Base-by-base conservation (phyloP, 1,140 invertebrate genomes). In the Drosophila mayri region DNA sequence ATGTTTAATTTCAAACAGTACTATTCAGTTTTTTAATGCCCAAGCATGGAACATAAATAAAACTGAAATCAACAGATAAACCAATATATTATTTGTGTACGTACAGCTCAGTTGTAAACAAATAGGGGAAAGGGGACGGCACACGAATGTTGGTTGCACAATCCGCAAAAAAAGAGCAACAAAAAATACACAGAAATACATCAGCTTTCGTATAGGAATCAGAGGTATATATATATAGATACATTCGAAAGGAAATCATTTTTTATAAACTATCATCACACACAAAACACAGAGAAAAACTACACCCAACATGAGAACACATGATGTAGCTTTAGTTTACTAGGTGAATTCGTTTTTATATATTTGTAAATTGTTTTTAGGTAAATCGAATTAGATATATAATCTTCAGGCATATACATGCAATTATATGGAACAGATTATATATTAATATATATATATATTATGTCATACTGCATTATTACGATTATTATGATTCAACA, bases 321-420 rank as follows among this genome's bases (percentile, higher is more conserved):
- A 60, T 57, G 62, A 60, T 76, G 62, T 78, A 78, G 65, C 49
- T 78, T 71, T 78, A 78, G 65, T 92, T 85, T 76, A 91, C 77
- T 87, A 92, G 86, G 90, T 79, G 72, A 92, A 92, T 90, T 90
- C 80, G 81, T 87, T 90, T 88, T 90, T 90, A 90, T 90, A 88
- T 84, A 92, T 92, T 87, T 91, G 82, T 92, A 92, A 92, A 92
- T 87, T 90, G 85, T 90, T 90, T 90, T 81, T 91, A 91, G 90
- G 74, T 90, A 91, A 91, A 91, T 91, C 85, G 74, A 91, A 91
- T 88, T 88, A 90, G 84, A 75, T 75, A 60, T 68, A 68, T 41
- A 55, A 63, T 68, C 58, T 70, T 67, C 47, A 64, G 54, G 79
- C 79, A 76, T 63, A 76, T 62, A 73, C 54, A 70, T 43, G 57